Base-by-base conservation (phyloP, 2,888 invertebrate genomes). In the Tromatobia lineatoria region DNA sequence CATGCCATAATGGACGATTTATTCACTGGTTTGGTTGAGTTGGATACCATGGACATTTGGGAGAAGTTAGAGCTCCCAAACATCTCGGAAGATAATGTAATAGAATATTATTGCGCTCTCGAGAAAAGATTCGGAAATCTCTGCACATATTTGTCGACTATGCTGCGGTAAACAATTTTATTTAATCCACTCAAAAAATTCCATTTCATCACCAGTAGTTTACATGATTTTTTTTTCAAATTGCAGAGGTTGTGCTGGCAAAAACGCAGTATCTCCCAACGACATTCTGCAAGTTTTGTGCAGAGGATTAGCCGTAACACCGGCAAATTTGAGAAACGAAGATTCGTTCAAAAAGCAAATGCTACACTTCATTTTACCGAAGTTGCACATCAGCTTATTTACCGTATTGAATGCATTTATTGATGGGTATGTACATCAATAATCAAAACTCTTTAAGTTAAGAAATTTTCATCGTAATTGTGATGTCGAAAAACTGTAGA, bases 71-170 rank as follows among this genome's bases (percentile, higher is more conserved):
- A 91, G 50, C 87, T 93, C 34, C 88, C 91, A 11, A 18, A 71
- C 20, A 88, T 93, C 76, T 79, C 89, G 0, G 85, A 90, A 18
- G 87, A 89, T 11, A 88, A 92, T 83, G 78, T 91, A n/a, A 79
- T 91, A 18, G 87, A 91, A 57, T 91, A 90, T 77, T 93, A 92
- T 61, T 82, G 82, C 0, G 80, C 66, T 2, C 87, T 91, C 3
- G 89, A 90, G 82, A 88, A 83, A 75, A 89, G 93, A 88, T 92
- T 93, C 79, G 71, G 69, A 3, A 93, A 93, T 86, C 81, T 93
- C 2, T 93, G 93, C 80, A 69, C 82, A 45, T 92, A 90, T 78
- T 88, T 93, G 8, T 89, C 91, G 15, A 89, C 90, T 13, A 90
- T 91, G 87, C 73, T 91, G 52, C 38, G 88, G 91, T 91, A 86